These are phyloP conservation scores for Neosilurus hyrtlii DNA, from an alignment of 2,797 vertebrate genomes.

Conservation along the genomic window DNA sequence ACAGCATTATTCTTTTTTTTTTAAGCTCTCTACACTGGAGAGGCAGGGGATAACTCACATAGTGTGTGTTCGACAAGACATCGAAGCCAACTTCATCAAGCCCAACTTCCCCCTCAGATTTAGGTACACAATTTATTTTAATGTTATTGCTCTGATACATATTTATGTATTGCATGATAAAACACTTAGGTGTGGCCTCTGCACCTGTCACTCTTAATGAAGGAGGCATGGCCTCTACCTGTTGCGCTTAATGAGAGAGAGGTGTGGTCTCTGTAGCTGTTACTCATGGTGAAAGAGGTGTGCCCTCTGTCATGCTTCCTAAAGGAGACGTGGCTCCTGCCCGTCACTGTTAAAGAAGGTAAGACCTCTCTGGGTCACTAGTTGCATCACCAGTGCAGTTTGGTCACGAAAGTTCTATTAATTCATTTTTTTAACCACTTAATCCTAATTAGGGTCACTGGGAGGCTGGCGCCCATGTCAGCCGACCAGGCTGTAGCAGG, in stretches of 20 bases:
- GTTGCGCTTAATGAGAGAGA: background rate
- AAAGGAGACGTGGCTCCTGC: background rate
- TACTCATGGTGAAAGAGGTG: background rate
- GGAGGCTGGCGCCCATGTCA: no score
- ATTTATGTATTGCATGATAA: background rate
- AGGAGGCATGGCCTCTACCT: background rate
- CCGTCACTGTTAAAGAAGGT: background rate
- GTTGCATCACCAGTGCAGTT: no score
- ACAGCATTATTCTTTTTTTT: background rate
- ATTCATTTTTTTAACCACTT: no score
- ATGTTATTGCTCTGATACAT: background rate
- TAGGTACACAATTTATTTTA: constrained; percentile 76
- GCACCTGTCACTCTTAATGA: background rate
- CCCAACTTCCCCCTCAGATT: constrained; percentile 96
- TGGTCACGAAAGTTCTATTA: no score
- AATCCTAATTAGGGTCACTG: no score
- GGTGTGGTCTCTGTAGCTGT: background rate
- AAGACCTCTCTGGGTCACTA: no score
- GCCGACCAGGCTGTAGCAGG: no score
- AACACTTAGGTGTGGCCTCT: background rate
- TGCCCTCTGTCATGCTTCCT: background rate
- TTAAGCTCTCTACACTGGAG: constrained; percentile 89
- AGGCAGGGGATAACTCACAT: constrained; percentile 95
- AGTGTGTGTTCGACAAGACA: constrained; percentile 97
- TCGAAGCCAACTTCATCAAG: constrained; percentile 99